Conservation (phyloP, 2,797 vertebrate genomes). For the Bucorvus abyssinicus region DNA sequence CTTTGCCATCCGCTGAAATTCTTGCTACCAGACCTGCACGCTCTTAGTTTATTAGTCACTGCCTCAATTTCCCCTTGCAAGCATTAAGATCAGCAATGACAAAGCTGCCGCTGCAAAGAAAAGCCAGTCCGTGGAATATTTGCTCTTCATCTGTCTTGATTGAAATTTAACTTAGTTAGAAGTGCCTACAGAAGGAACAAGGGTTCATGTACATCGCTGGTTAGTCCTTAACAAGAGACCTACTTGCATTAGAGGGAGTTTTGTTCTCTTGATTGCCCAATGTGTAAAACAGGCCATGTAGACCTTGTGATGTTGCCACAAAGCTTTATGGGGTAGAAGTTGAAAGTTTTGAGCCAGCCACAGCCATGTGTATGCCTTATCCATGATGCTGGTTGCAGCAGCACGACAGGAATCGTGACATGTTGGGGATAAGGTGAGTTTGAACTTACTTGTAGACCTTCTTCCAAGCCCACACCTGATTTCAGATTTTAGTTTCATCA, state of each 20-base stretch:
- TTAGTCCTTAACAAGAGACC: background rate
- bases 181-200: background rate
- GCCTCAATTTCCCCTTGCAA: background rate
- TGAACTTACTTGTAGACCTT: background rate
- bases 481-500: background rate
- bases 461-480: background rate
- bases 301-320: background rate
- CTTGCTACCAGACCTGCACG: background rate
- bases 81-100: background rate
- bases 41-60: background rate
- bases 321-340: background rate
- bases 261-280: background rate
- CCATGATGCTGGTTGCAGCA: background rate
- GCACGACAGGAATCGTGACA: background rate
- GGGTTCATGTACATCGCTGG: background rate
- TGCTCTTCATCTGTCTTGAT: background rate
- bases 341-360: background rate
- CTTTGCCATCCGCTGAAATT: constrained; percentile 10
- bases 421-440: background rate
- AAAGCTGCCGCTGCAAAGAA: background rate
- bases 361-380: background rate
- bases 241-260: background rate
- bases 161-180: background rate
- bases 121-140: background rate
- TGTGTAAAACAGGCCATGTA: background rate